Percentiles rank a stretch among this genome's conserved stretches.
These are phyloP conservation scores for Ephydatia muelleri DNA, from an alignment of 37 sponge, comb jelly and placozoan genomes.

Conservation along the genomic window DNA sequence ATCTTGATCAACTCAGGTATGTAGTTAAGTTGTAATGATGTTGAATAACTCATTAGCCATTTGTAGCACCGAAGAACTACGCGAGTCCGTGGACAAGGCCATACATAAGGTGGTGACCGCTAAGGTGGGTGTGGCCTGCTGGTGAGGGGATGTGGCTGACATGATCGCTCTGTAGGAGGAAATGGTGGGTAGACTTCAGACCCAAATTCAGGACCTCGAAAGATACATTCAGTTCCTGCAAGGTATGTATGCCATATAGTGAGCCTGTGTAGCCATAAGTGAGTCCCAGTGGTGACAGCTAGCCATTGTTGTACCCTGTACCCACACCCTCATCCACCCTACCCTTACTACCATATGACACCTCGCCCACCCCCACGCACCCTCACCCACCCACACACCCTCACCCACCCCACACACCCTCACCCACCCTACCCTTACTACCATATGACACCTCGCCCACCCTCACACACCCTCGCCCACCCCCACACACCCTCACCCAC, in stretches of 20 bases:
- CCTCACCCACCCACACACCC: constrained; percentile 32
- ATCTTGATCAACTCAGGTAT: constrained; percentile 51
- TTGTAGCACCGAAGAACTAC: constrained; percentile 43
- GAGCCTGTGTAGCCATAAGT: neutral
- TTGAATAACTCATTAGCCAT: neutral
- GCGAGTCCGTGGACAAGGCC: constrained; percentile 39
- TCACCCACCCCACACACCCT: constrained; percentile 16
- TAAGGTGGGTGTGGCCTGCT: constrained; percentile 12
- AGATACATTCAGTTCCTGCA: constrained; percentile 53
- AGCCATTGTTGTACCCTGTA: neutral
- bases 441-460: neutral
- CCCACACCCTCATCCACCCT: neutral
- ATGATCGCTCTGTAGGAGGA: constrained; percentile 26
- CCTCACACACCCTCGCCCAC: constrained; percentile 7
- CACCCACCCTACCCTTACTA: constrained; percentile 17
- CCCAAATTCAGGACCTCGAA: constrained; percentile 42
- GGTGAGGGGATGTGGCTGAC: neutral
- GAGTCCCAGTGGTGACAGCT: neutral
- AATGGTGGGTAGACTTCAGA: constrained; percentile 25
- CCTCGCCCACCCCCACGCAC: constrained; percentile 7
- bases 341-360: neutral
- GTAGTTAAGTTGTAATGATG: neutral
- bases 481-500: constrained; percentile 16
- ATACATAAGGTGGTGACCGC: constrained; percentile 41
- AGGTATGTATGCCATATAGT: constrained; percentile 7